Base-by-base conservation (phyloP, 2,797 vertebrate species). In the Ctenosaura bakeri region DNA sequence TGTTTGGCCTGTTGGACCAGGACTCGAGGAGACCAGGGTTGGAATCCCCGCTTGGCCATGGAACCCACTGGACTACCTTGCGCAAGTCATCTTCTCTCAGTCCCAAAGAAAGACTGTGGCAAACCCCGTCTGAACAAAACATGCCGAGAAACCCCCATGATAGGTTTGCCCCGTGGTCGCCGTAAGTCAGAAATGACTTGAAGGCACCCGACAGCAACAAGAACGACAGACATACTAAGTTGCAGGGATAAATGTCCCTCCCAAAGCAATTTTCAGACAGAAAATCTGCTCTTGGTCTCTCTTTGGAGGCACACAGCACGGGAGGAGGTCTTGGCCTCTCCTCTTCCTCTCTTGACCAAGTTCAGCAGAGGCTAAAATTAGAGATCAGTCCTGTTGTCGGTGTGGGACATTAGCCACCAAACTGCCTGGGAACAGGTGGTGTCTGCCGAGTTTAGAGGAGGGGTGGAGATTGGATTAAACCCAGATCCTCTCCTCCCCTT, bases 401-500 rank as follows among this genome's bases (percentile, higher is more conserved):
- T 6, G 22, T 1, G 89, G 64, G 89, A 62, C 38, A 6, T 29
- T 54, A 64, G 69, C 32, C 38, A 29, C 54, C 74, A 8, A 20
- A 20, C 83, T 16, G 78, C 52, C 22, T 16, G 69, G 6, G 46
- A 90, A 90, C 89, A 90, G 89, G 89, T 90, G 89, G 89, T 6
- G 1, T 22, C n/a, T 12, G 29, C 35, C 18, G 85, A 29, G 38
- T 9, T 76, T 66, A 24, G 77, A 24, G 38, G 50, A 2, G 89
- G 32, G 66, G 56, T 2, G 14, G 56, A 26, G 71, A 12, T 29
- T 54, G 80, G 85, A 0, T 83, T 42, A 1, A 32, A 38, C 79
- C n/a, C 79, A 2, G 32, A 26, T n/a, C 76, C 35, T 52, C 56
- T 38, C 46, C n/a, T 52, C 35, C 26, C 20, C 3, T 26, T n/a